Evolutionary conservation across 1,140 invertebrate genomes (phyloP).

Genomic region (Teleopsis dalmanni): DNA sequence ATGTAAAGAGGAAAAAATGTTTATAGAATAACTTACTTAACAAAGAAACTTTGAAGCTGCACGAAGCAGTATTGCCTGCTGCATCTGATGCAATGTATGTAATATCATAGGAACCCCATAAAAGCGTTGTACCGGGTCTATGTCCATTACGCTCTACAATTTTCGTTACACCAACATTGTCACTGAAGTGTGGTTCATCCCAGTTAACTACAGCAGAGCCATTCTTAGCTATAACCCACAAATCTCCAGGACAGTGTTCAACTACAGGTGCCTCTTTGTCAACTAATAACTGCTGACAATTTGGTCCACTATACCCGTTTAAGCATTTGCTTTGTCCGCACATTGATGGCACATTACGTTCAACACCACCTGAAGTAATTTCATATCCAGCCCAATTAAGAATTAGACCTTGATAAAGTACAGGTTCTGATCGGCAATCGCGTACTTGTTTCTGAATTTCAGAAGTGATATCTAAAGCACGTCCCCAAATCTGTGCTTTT

Average conservation of each 20-base stretch:
- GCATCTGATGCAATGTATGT: slow-evolving; percentile 90
- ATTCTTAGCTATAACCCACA: slow-evolving; percentile 89
- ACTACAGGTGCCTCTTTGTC: slow-evolving; percentile 82
- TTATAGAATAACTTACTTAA: slow-evolving; percentile 57
- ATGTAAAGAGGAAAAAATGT: background rate
- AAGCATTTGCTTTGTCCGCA: slow-evolving; percentile 83
- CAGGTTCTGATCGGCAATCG: slow-evolving; percentile 84
- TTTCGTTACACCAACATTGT: slow-evolving; percentile 73
- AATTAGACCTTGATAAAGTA: slow-evolving; percentile 76
- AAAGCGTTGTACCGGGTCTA: slow-evolving; percentile 79
- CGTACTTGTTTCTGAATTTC: slow-evolving; percentile 91
- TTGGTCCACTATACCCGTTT: slow-evolving; percentile 72
- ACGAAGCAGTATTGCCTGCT: slow-evolving; percentile 82
- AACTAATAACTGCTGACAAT: slow-evolving; percentile 75
- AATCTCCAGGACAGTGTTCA: slow-evolving; percentile 83
- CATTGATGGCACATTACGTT: slow-evolving; percentile 81
- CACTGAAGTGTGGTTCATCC: slow-evolving; percentile 87
- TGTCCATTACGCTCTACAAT: slow-evolving; percentile 81
- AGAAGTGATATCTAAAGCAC: slow-evolving; percentile 79
- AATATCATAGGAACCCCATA: slow-evolving; percentile 89
- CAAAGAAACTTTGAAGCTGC: slow-evolving; percentile 89
- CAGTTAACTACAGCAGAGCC: slow-evolving; percentile 87
- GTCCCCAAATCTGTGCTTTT: slow-evolving; percentile 90
- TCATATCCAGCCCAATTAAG: slow-evolving; percentile 92
- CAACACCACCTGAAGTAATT: slow-evolving; percentile 78